Percentiles rank a stretch among this genome's conserved stretches.
These are phyloP conservation scores for Limnothrissa miodon DNA, from an alignment of 2,113 vertebrate species.

Conservation along the genomic window DNA sequence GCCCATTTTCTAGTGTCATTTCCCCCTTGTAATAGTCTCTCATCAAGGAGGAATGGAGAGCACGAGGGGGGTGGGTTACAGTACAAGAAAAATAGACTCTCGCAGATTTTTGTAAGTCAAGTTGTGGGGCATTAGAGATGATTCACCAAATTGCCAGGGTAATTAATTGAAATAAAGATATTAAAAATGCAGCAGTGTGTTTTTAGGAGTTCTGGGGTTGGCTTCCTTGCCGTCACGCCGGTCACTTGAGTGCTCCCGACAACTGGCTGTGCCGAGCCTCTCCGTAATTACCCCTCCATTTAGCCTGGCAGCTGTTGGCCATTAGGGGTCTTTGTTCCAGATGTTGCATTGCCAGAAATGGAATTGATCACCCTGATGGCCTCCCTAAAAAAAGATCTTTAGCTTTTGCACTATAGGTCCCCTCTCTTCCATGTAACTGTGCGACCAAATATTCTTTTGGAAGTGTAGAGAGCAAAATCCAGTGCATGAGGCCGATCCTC, in stretches of 20 bases:
- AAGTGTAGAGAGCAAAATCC: background rate
- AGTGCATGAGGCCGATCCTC: background rate
- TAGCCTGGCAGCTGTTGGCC: slow-evolving; percentile 72
- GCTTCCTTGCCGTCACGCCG: slow-evolving; percentile 19
- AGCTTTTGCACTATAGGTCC: slow-evolving; percentile 46
- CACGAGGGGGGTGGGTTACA: too few relatives aligned
- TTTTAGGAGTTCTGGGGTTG: slow-evolving; percentile 56
- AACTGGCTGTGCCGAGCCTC: slow-evolving; percentile 49
- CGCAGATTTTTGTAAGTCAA: background rate
- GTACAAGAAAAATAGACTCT: background rate
- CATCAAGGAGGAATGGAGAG: background rate
- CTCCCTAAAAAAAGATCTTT: slow-evolving; percentile 60
- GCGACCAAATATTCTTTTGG: background rate
- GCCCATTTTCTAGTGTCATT: slow-evolving; percentile 46
- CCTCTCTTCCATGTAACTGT: background rate
- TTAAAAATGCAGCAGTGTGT: slow-evolving; percentile 67
- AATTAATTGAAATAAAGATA: slow-evolving; percentile 54
- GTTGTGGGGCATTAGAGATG: slow-evolving; percentile 1
- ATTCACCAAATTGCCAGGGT: slow-evolving; percentile 28
- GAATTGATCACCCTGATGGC: slow-evolving; percentile 72
- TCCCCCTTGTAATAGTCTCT: background rate
- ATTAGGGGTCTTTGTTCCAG: slow-evolving; percentile 74
- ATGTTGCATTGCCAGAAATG: slow-evolving; percentile 72
- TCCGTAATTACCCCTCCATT: slow-evolving; percentile 58
- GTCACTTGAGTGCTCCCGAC: slow-evolving; percentile 39